Evolutionary conservation across 2,113 vertebrate species (phyloP), one percentile per base, ranked within the genome.

Genomic region (Caranx melampygus): DNA sequence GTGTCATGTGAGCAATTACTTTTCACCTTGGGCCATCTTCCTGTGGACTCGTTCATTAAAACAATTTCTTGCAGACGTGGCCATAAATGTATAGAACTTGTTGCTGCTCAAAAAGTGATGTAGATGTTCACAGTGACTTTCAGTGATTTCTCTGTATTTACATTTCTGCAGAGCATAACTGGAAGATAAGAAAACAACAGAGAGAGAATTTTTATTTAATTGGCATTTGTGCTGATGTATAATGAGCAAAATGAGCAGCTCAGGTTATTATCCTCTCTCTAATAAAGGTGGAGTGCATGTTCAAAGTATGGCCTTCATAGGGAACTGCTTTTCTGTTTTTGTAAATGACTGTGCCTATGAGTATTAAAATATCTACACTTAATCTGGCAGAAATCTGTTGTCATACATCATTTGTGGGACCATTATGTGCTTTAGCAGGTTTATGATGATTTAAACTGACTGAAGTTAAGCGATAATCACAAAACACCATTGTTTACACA

Each of bases 11-110:
- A 75, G 87, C 73, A 79, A 85, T 88, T 82, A 54, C 54, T 71
- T 71, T 85, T 84, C 75, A 80, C 83, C 80, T 69, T 80, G 61
- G 52, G 20, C 18, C 65, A 33, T 68, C 26, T 47, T 77, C 18
- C 45, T 40, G 40, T 77, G 52, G 52, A 66, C 67, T 60, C 45
- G 26, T 66, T 49, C 8, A 40, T 60, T 72, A 26, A 34, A 49
- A 71, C 57, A 69, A 49, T 68, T 57, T 68, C 61, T 20, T 84
- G 83, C 75, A 77, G 57, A 80, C 18, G 6, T 59, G 52, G 75
- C 66, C 60, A 74, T 57, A 78, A 78, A 42, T 54, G 5, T 4
- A 64, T 15, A 63, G 13, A 59, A 18, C 5, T 12, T 15, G 45
- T 20, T 60, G n/a, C 31, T 69, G 4, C 16, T 21, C 26, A 37